Base-by-base conservation (phyloP, 2,888 invertebrate genomes). In the Agrotis clavis region DNA sequence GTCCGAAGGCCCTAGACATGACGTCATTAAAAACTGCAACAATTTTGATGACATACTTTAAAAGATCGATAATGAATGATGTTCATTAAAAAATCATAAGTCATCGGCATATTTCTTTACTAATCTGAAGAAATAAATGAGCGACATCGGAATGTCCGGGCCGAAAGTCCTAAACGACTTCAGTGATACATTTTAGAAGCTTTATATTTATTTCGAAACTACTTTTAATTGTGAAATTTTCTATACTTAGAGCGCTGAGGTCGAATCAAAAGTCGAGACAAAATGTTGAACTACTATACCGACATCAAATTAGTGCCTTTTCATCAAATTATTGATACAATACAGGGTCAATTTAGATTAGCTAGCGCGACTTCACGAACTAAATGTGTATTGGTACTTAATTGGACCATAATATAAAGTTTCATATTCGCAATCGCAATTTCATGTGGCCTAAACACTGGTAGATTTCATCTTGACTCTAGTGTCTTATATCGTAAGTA, bases 71-170 rank as follows among this genome's bases (percentile, higher is more conserved):
- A 6, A 11, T 25, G 18, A 45, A 63, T 54, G 30, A 59, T 63
- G 9, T 59, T 47, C 11, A 25, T 66, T 67, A 63, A 64, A 54
- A 53, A 45, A 61, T n/a, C 13, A 50, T 53, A 59, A 54, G 61
- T 54, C 5, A 50, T 56, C 41, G 51, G 2, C 54, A 65, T 61
- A 66, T 45, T 66, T 72, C 21, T 62, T 57, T 50, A 57, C 16
- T 62, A 62, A 63, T 67, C 25, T 13, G 48, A 41, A 11, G 41
- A 41, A 57, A 50, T 53, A 50, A 74, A 79, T 74, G 21, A 48
- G 67, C 50, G 65, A 75, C 75, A 66, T 80, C 65, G 54, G 53
- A 66, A 75, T 78, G 57, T 80, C 80, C 50, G 25, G 45, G 62
- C 47, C 53, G 57, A 25, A 66, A 47, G 41, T 41, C 41, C 18